Evolutionary conservation across 2,888 invertebrate genomes (phyloP), one percentile per base, ranked within the genome.

Genomic region (Athripsodes cinereus): DNA sequence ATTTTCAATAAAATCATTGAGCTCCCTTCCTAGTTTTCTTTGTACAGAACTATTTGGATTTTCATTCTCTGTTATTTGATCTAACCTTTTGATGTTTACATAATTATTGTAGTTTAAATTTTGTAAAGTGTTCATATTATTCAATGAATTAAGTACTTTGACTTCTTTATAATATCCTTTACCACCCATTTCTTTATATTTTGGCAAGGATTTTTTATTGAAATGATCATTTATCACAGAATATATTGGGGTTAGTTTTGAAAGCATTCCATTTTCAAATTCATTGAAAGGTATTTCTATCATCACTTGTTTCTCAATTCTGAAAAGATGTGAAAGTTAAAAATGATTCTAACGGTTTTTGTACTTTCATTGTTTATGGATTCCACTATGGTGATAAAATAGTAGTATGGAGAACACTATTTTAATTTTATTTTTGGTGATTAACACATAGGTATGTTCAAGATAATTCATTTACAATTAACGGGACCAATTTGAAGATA

Each of bases 271-370:
- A 40, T 68, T 67, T 60, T 67, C 66, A n/a, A 65, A 59, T 51
- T 69, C 66, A 48, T 59, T 58, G 10, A 21, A 50, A 34, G 65
- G 65, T 21, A 67, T 57, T 64, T 67, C 64, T 5, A 67, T 56
- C 18, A 68, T 55, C 31, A 66, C 64, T 64, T 68, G 68, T 61
- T 66, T 65, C 64, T 69, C 67, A 53, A 69, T 65, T 63, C 70
- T 70, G 67, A 64, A 70, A 69, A 57, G 61, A 61, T 47, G 44
- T 46, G 19, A 18, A 47, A 40, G 3, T 40, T 40, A 40, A 40
- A 40, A 40, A 40, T 40, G 13, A 40, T 40, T 40, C 40, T 26
- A 26, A 26, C 10, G 26, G 10, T 26, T 10, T 3, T 26, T 26
- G 26, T n/a, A n/a, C n/a, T n/a, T n/a, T n/a, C n/a, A n/a, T n/a